Percentiles rank a stretch among this genome's conserved stretches.
phyloP scores from a whole-genome alignment of 2,888 invertebrate genomes.

The Pharmacophagus antenor region DNA sequence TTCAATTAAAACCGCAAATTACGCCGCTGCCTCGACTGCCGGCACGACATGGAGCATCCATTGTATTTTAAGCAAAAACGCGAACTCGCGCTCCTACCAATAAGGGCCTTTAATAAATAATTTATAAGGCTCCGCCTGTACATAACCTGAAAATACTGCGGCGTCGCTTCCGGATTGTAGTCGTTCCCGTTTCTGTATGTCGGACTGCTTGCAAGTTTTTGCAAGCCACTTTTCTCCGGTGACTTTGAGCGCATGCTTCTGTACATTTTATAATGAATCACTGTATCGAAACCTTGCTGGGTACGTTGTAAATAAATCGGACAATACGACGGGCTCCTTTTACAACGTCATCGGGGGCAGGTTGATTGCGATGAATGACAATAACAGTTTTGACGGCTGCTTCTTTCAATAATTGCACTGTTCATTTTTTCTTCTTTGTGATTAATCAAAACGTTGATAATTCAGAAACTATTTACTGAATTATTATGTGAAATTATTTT shows the following conservation, averaged over 20 bases:
- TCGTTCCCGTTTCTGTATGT: conserved; percentile 50
- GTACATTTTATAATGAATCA: conserved; percentile 44
- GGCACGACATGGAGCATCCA: conserved; percentile 38
- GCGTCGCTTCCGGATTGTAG: conserved; percentile 58
- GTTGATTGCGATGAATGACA: conserved; percentile 45
- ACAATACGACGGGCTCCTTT: conserved; percentile 40
- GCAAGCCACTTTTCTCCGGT: conserved; percentile 39
- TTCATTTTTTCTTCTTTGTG: conserved; percentile 33
- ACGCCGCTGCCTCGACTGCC: conserved; percentile 38
- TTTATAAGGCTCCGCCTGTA: conserved; percentile 45
- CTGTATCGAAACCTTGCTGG: conserved; percentile 37
- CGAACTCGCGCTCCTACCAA: conserved; percentile 41
- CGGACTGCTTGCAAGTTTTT: conserved; percentile 43
- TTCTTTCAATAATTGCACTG: conserved; percentile 31
- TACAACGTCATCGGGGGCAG: conserved; percentile 40
- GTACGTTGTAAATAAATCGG: conserved; percentile 43
- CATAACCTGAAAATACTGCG: conserved; percentile 69
- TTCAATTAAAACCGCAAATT: conserved; percentile 41
- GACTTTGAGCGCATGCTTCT: conserved; percentile 50
- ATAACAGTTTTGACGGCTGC: conserved; percentile 40
- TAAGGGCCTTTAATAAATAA: conserved; percentile 46
- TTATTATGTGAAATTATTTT: not conserved
- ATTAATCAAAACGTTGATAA: conserved; percentile 1
- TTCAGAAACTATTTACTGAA: not conserved
- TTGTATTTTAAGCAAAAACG: conserved; percentile 46